These are phyloP conservation scores for Gryon sp. DNA, from an alignment of 1,140 invertebrate species.

Conservation along the genomic window DNA sequence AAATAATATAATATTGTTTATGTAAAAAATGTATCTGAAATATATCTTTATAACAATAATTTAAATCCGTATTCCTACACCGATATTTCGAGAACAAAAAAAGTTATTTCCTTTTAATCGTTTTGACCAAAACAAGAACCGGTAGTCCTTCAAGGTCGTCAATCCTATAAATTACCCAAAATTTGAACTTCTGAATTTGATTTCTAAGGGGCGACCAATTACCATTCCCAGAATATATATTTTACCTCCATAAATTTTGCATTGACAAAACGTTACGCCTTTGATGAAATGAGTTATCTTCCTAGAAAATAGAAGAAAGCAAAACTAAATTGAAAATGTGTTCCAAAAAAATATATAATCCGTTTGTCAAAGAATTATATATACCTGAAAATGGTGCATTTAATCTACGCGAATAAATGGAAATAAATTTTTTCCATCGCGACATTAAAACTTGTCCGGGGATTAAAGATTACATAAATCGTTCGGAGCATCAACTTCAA, in stretches of 20 bases:
- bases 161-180: constrained; percentile 46
- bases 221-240: constrained; percentile 35
- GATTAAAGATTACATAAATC: constrained; percentile 51
- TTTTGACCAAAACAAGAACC: too few species aligned
- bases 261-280: constrained; percentile 23
- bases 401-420: constrained; percentile 32
- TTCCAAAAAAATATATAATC: too few species aligned
- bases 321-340: constrained; percentile 28
- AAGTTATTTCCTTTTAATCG: too few species aligned
- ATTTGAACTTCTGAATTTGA: constrained; percentile 33
- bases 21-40: too few species aligned
- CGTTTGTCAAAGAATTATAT: constrained; percentile 27
- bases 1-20: too few species aligned
- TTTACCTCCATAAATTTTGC: constrained; percentile 49
- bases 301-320: constrained; percentile 17
- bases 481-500: constrained; percentile 14
- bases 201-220: constrained; percentile 20
- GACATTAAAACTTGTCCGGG: constrained; percentile 26
- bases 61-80: too few species aligned
- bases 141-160: constrained; percentile 37
- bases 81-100: too few species aligned
- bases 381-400: constrained; percentile 1
- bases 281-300: constrained; percentile 36
- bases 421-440: constrained; percentile 17
- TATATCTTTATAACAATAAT: too few species aligned